Conservation (phyloP, 1,140 invertebrate genomes). For the Ceratoteleas bidentatus region DNA sequence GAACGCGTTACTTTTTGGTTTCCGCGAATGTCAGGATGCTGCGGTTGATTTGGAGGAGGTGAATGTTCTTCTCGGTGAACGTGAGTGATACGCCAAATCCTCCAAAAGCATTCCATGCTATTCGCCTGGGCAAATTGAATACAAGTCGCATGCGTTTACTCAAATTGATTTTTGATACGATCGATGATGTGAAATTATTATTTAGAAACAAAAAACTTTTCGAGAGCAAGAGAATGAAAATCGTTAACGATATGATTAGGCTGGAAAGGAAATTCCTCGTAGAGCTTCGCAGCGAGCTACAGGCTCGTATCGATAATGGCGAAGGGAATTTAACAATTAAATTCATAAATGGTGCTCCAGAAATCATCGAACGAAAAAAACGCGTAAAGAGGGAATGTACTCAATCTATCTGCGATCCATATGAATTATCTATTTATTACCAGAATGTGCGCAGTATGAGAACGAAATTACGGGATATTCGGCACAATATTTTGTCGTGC, state of each 20-base stretch:
- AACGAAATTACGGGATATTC: neutral
- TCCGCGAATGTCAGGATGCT: neutral
- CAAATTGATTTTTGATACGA: too few relatives aligned
- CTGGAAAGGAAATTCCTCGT: neutral
- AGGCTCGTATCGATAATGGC: neutral
- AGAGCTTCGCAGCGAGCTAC: neutral
- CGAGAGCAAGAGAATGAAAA: too few relatives aligned
- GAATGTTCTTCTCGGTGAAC: neutral
- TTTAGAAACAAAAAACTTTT: too few relatives aligned
- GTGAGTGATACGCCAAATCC: neutral
- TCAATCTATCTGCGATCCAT: too few relatives aligned
- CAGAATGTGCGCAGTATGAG: neutral
- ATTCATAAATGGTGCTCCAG: neutral
- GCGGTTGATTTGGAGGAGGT: neutral
- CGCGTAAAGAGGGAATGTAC: neutral
- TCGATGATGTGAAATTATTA: too few relatives aligned
- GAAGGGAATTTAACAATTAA: conserved; percentile 2
- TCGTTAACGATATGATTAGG: neutral
- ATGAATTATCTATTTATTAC: conserved; percentile 1
- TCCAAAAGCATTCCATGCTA: too few relatives aligned
- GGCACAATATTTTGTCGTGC: neutral
- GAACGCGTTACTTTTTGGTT: neutral
- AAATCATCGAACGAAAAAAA: conserved; percentile 1
- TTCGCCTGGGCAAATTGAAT: too few relatives aligned
- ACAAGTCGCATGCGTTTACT: too few relatives aligned